Conservation (phyloP, 2,888 invertebrate species). For the Chalcis sispes region DNA sequence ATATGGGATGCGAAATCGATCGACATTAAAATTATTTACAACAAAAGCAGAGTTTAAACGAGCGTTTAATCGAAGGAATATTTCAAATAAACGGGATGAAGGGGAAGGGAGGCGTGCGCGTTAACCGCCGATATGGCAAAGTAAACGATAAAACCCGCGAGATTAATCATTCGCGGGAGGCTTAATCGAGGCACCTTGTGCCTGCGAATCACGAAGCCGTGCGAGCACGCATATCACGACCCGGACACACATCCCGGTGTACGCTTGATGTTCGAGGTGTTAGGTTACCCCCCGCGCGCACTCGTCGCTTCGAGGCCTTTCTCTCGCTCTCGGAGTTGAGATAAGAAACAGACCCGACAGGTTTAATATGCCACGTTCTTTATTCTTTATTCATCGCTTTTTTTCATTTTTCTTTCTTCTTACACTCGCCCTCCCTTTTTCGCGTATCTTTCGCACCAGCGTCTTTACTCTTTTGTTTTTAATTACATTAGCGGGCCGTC, state of each 20-base stretch:
- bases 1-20: too few species aligned
- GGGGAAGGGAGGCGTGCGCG: not conserved
- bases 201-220: not conserved
- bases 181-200: slow-evolving; percentile 36
- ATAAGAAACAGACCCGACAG: slow-evolving; percentile 55
- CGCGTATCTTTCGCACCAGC: slow-evolving; percentile 23
- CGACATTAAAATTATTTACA: too few species aligned
- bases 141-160: slow-evolving; percentile 29
- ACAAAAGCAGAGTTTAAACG: too few species aligned
- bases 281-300: slow-evolving; percentile 64
- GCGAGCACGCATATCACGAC: slow-evolving; percentile 54
- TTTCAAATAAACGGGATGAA: too few species aligned
- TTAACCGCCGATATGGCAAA: not conserved
- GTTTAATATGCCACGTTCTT: slow-evolving; percentile 54
- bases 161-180: slow-evolving; percentile 46
- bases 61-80: too few species aligned
- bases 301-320: slow-evolving; percentile 2
- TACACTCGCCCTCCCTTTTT: slow-evolving; percentile 12
- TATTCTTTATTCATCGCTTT: slow-evolving; percentile 51
- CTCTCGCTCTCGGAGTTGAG: slow-evolving; percentile 28
- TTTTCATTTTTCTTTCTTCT: too few species aligned
- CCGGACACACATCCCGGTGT: slow-evolving; percentile 61
- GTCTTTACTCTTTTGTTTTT: slow-evolving; percentile 43
- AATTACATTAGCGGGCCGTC: slow-evolving; percentile 51
- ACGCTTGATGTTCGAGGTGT: slow-evolving; percentile 60